A percentile compares a stretch with the other conserved stretches of the same genome.
Evolutionary conservation across 92 coral and sea anemone genomes (phyloP).

Genomic region (Virgularia gustaviana): DNA sequence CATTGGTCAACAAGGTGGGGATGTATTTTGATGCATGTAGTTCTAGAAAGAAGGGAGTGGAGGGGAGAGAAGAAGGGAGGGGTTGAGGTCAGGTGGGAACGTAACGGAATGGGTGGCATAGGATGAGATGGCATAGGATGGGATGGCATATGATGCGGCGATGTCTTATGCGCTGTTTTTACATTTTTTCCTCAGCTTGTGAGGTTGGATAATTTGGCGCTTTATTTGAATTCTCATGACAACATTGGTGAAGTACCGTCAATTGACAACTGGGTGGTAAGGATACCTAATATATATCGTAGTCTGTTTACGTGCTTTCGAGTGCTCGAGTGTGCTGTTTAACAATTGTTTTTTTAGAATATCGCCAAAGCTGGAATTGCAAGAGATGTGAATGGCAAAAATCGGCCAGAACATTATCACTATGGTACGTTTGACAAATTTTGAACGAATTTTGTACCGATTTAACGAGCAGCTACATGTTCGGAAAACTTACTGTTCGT

Average conservation of each 20-base stretch:
- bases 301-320: neutral
- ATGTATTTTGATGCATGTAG: neutral
- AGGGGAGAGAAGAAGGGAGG: neutral
- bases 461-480: no score
- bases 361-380: constrained; percentile 93
- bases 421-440: constrained; percentile 73
- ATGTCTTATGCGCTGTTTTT: neutral
- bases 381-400: constrained; percentile 45
- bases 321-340: neutral
- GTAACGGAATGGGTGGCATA: no score
- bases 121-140: neutral
- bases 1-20: constrained; percentile 72
- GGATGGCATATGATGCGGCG: neutral
- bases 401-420: constrained; percentile 61
- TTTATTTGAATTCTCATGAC: constrained; percentile 75
- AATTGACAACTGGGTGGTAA: constrained; percentile 76
- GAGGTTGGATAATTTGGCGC: constrained; percentile 63
- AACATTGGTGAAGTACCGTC: constrained; percentile 66
- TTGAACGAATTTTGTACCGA: no score
- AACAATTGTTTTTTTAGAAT: constrained; percentile 41
- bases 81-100: no score
- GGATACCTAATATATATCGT: no score
- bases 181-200: constrained; percentile 44
- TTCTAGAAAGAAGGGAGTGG: no score
- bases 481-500: no score